Base-by-base conservation (phyloP, 2,113 vertebrate species). In the Eurypyga helias region DNA sequence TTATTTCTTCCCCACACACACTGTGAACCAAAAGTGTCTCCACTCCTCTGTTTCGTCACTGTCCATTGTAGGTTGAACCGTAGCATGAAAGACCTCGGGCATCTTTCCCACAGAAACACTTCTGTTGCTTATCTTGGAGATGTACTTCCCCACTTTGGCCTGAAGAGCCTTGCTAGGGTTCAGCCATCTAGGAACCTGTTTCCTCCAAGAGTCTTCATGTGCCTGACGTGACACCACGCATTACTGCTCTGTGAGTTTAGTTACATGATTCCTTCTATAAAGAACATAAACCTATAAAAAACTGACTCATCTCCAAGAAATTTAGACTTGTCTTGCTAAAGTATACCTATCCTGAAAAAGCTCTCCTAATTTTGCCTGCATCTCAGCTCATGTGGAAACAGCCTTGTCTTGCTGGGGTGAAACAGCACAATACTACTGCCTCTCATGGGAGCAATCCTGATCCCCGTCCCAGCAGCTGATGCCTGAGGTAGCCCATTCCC, bases 21-120 rank as follows among this genome's bases (percentile, higher is more conserved):
- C 4, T 0, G 1, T 6, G 43, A 75, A 67, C 4, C 0, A 1
- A 6, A 78, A 69, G 6, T 33, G 2, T 15, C 10, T 4, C 24
- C 9, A 13, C 48, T 89, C 12, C 21, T 49, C 17, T 7, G 3
- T 49, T 91, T 58, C 1, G 2, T 10, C 15, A 29, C 1, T 10
- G 5, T 10, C 61, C 25, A 41, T 19, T 41, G 34, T 10, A 89
- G 43, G 23, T 57, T 67, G 72, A 65, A 83, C 24, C 4, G 26
- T 52, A 15, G 8, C 2, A 8, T 34, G 43, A 76, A 93, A 71
- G 25, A 65, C 18, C 18, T 60, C 15, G 13, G 43, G 11, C 17
- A 33, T 45, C 38, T 85, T 65, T 79, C 72, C 41, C 52, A 25
- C 9, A 48, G 49, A 48, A 89, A 82, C 20, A 45, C 10, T 48